Evolutionary conservation across 2,113 vertebrate species (phyloP).

Genomic region (Ctenomys sociabilis): DNA sequence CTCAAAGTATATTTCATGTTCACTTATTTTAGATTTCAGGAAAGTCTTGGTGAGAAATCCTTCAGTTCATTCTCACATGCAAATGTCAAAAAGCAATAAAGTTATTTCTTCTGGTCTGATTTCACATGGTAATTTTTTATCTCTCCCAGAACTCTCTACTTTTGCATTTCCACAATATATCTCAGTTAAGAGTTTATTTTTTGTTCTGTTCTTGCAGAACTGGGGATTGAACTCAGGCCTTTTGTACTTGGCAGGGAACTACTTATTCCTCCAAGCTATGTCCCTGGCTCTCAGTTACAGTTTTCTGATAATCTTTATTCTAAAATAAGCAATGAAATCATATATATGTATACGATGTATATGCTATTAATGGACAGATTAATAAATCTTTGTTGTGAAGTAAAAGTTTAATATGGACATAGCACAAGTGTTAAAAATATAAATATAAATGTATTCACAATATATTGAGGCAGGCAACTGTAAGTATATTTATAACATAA

Average conservation of each 20-base stretch:
- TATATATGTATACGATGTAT: too few species aligned
- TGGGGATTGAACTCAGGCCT: too few species aligned
- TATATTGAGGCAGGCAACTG: neutral
- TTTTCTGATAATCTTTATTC: neutral
- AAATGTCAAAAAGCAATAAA: neutral
- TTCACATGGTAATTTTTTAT: neutral
- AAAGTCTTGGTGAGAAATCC: neutral
- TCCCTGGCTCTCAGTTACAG: neutral
- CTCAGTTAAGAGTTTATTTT: too few species aligned
- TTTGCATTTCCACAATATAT: neutral
- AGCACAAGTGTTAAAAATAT: neutral
- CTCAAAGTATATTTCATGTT: neutral
- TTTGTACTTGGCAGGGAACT: too few species aligned
- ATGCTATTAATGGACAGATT: neutral
- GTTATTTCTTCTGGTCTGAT: neutral
- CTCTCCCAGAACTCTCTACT: neutral
- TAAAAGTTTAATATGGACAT: neutral
- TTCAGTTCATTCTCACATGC: constrained; percentile 41
- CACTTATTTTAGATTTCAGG: neutral
- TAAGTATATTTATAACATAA: neutral
- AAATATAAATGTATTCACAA: neutral
- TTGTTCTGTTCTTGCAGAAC: too few species aligned
- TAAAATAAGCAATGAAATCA: neutral
- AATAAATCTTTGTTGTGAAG: neutral
- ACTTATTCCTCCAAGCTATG: too few species aligned